A percentile compares a stretch with the other conserved stretches of the same genome.
phyloP scores from a whole-genome alignment of 2,113 vertebrate species.

The Grantiella picta region DNA sequence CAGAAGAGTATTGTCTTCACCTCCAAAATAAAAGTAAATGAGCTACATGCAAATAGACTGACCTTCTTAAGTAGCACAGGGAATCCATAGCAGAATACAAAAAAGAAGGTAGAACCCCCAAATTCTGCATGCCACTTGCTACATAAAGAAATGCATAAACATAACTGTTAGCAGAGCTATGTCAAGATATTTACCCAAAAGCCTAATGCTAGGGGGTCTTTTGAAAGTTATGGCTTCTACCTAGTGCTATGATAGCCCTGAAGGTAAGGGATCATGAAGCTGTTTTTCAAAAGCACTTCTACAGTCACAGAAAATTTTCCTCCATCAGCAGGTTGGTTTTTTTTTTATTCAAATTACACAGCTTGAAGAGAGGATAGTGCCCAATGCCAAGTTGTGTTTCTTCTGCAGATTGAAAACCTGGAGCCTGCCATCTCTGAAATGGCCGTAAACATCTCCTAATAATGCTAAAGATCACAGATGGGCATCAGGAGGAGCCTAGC shows the following conservation, averaged over 20 bases:
- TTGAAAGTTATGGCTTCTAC: background rate
- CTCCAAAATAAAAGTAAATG: background rate
- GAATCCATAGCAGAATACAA: background rate
- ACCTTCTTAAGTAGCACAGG: background rate
- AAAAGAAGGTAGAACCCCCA: background rate
- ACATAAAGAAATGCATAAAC: background rate
- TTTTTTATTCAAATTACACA: background rate
- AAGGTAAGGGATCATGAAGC: background rate
- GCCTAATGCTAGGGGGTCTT: background rate
- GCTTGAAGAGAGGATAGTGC: background rate
- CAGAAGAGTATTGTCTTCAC: background rate
- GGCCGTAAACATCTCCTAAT: background rate
- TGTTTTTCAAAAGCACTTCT: background rate
- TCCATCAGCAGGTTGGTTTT: background rate
- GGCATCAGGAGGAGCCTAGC: background rate
- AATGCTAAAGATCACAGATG: background rate
- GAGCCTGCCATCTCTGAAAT: background rate
- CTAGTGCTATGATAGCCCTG: background rate
- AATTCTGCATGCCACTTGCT: background rate
- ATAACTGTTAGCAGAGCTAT: background rate
- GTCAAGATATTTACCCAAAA: background rate
- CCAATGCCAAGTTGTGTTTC: background rate
- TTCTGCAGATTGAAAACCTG: background rate
- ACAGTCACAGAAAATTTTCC: background rate
- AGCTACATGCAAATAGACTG: background rate